Evolutionary conservation across 2,888 invertebrate genomes (phyloP).

Genomic region (Thecophora atra): DNA sequence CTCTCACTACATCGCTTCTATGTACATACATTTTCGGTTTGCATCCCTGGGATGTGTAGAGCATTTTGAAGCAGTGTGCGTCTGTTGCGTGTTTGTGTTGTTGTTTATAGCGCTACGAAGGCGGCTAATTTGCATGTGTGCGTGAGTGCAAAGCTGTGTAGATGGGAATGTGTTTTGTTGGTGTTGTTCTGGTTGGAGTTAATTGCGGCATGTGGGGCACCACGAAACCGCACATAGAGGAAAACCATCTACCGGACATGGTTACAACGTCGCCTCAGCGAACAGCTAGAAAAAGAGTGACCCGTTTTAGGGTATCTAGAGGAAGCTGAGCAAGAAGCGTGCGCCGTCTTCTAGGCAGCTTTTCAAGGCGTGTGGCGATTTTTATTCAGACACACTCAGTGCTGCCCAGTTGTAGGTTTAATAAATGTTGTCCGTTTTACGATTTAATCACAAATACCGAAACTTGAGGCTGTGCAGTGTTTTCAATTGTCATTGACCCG

Average conservation of each 20-base stretch:
- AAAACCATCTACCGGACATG: no score
- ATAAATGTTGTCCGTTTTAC: no score
- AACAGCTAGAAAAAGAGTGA: no score
- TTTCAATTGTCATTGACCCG: slow-evolving; percentile 36
- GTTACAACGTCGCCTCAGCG: no score
- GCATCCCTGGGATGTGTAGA: slow-evolving; percentile 24
- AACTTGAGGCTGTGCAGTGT: slow-evolving; percentile 20
- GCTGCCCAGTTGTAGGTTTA: no score
- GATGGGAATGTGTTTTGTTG: not conserved
- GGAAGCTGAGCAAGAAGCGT: no score
- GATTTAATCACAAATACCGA: not conserved
- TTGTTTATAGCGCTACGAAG: slow-evolving; percentile 5
- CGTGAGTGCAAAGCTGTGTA: not conserved
- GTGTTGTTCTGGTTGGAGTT: slow-evolving; percentile 3
- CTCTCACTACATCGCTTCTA: not conserved
- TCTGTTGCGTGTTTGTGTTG: slow-evolving; percentile 19
- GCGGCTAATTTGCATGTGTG: slow-evolving; percentile 5
- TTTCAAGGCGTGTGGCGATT: no score
- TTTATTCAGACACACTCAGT: no score
- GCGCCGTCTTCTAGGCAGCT: no score
- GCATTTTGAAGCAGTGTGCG: slow-evolving; percentile 13
- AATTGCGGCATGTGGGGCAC: not conserved
- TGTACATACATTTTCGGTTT: slow-evolving; percentile 11
- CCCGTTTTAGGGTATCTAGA: no score
- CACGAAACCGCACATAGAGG: no score